Base-by-base conservation (phyloP, 1,140 invertebrate species). In the Drosophila mayri region DNA sequence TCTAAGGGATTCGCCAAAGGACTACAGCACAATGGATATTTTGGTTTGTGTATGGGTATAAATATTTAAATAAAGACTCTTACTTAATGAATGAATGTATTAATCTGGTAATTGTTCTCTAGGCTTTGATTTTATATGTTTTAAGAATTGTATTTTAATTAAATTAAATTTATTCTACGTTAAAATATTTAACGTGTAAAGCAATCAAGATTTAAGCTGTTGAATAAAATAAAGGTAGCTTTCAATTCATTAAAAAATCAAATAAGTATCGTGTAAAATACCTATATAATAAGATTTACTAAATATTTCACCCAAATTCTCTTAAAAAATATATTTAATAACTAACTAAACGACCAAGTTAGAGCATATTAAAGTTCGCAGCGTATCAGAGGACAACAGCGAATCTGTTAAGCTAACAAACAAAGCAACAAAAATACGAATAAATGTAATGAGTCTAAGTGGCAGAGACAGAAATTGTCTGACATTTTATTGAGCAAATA, bases 401-500 rank as follows among this genome's bases (percentile, higher is more conserved):
- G 41, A 28, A 54, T 46, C 47, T 50, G 40, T 46, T 67, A 46
- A 73, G 58, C 37, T 4, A 4, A 28, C 58, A 55, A 70, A 54
- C 32, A 60, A 59, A 55, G 66, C 54, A 71, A 72, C 44, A 59
- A 77, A 35, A 64, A 72, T 67, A 80, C 72, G 71, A 87, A 87
- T 87, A 87, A 86, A 86, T 87, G 83, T 86, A 86, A 86, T 86
- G 83, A 86, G 83, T 86, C 65, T 79, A 86, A 86, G 79, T 87
- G 83, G 76, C 79, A 73, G 70, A 55, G 67, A 81, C 77, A 71
- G 66, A 81, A 85, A 85, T 86, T 81, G 82, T 81, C 82, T 62
- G 76, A 87, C 79, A 87, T 87, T 87, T 87, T 87, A 87, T 87
- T 88, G 84, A 83, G 84, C 84, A 87, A 87, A 87, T 87, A 87